Conservation (phyloP, 2,888 invertebrate species). For the Lypha dubia region DNA sequence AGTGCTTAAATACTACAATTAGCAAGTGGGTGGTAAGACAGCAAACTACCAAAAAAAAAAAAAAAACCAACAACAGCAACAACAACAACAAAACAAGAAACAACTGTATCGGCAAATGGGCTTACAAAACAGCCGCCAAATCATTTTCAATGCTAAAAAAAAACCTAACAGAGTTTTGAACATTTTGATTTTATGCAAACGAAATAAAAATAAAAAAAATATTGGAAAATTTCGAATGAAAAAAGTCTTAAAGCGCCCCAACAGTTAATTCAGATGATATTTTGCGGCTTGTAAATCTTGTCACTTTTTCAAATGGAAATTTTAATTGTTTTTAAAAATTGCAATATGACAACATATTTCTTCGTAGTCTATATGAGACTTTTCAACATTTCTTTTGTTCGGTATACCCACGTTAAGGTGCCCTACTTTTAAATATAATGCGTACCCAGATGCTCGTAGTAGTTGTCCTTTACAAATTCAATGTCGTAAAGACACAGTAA, state of each 20-base stretch:
- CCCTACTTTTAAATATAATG: slow-evolving; percentile 10
- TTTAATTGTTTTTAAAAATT: slow-evolving; percentile 62
- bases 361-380: background rate
- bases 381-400: slow-evolving; percentile 1
- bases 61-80: slow-evolving; percentile 28
- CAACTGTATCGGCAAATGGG: background rate
- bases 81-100: too few species aligned
- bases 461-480: too few species aligned
- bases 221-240: background rate
- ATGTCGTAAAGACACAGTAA: too few species aligned
- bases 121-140: slow-evolving; percentile 30
- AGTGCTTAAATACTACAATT: slow-evolving; percentile 70
- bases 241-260: background rate
- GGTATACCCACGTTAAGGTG: slow-evolving; percentile 3
- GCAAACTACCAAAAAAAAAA: slow-evolving; percentile 8
- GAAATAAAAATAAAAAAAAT: too few species aligned
- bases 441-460: too few species aligned
- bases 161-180: slow-evolving; percentile 2
- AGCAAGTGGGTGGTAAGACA: slow-evolving; percentile 70
- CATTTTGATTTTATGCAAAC: slow-evolving; percentile 9
- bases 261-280: background rate
- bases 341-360: slow-evolving; percentile 8
- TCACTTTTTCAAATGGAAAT: slow-evolving; percentile 44
- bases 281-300: slow-evolving; percentile 31
- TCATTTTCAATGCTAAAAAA: slow-evolving; percentile 30